These are phyloP conservation scores for Argyresthia goedartella DNA, from an alignment of 2,888 invertebrate species.

Conservation along the genomic window DNA sequence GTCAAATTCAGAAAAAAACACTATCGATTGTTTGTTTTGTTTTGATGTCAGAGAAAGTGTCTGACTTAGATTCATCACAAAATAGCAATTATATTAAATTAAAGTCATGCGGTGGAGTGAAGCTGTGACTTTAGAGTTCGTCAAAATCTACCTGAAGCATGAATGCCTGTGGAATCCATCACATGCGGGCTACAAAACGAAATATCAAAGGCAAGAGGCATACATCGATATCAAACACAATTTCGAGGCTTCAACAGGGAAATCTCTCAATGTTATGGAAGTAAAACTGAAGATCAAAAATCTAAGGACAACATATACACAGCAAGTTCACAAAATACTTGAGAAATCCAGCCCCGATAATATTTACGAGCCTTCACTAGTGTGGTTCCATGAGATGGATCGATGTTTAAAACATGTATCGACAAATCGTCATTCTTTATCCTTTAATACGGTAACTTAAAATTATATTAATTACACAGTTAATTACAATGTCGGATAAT, in stretches of 20 bases:
- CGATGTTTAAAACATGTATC: constrained; percentile 39
- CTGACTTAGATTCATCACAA: too few species aligned
- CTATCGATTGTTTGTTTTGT: too few species aligned
- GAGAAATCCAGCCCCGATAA: constrained; percentile 43
- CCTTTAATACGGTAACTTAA: constrained; percentile 15
- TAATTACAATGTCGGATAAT: neutral
- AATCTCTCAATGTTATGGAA: constrained; percentile 37
- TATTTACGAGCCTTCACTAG: constrained; percentile 44
- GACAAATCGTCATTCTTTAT: constrained; percentile 23
- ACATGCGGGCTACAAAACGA: constrained; percentile 46
- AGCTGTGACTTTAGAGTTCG: constrained; percentile 53
- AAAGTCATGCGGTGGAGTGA: constrained; percentile 57
- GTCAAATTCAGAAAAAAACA: too few species aligned
- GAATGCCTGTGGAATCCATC: constrained; percentile 62
- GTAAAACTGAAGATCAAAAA: constrained; percentile 62
- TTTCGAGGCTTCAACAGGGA: constrained; percentile 37
- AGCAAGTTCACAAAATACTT: constrained; percentile 57
- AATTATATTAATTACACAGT: too few species aligned
- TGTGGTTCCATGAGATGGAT: constrained; percentile 60
- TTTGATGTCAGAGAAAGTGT: too few species aligned
- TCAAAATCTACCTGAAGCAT: constrained; percentile 57
- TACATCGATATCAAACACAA: constrained; percentile 37
- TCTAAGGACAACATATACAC: constrained; percentile 56
- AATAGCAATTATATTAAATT: neutral
- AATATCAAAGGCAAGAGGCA: constrained; percentile 42